Percentiles rank a stretch among this genome's conserved stretches.
These are phyloP conservation scores for Loris lydekkerianus DNA, from an alignment of 2,797 vertebrate genomes.

Conservation along the genomic window DNA sequence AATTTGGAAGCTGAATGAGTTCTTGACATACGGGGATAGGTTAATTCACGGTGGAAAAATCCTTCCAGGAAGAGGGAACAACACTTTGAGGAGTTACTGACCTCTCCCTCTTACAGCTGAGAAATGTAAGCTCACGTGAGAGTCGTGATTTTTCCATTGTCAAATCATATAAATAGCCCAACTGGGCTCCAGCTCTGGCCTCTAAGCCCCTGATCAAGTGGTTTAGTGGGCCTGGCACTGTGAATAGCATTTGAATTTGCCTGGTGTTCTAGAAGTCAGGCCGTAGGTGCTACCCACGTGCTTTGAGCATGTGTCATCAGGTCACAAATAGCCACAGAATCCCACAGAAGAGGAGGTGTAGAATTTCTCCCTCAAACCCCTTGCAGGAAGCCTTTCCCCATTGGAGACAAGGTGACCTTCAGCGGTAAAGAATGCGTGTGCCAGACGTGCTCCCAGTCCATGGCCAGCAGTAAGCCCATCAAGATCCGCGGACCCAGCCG, in stretches of 20 bases:
- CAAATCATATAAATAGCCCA: background rate
- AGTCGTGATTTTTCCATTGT: background rate
- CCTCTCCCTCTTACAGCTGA: background rate
- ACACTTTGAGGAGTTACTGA: background rate
- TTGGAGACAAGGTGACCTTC: constrained; percentile 99
- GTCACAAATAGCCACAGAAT: background rate
- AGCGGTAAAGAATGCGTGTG: constrained; percentile 98
- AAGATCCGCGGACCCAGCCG: constrained; percentile 98
- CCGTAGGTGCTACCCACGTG: background rate
- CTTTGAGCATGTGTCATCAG: background rate
- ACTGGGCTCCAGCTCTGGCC: background rate
- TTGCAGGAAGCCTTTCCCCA: constrained; percentile 97
- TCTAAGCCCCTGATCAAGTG: background rate
- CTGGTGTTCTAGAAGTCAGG: background rate
- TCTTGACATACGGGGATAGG: background rate
- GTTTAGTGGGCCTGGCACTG: background rate
- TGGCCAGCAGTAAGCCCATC: constrained; percentile 96
- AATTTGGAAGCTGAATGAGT: background rate
- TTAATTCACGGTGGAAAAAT: background rate
- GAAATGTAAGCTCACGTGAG: background rate
- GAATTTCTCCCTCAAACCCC: constrained; percentile 54
- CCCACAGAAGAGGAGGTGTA: background rate
- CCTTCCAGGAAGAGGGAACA: background rate
- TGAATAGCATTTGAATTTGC: background rate
- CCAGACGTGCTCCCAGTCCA: constrained; percentile 96